Conservation (phyloP, 1,140 invertebrate species). For the Heliconius nattereri region DNA sequence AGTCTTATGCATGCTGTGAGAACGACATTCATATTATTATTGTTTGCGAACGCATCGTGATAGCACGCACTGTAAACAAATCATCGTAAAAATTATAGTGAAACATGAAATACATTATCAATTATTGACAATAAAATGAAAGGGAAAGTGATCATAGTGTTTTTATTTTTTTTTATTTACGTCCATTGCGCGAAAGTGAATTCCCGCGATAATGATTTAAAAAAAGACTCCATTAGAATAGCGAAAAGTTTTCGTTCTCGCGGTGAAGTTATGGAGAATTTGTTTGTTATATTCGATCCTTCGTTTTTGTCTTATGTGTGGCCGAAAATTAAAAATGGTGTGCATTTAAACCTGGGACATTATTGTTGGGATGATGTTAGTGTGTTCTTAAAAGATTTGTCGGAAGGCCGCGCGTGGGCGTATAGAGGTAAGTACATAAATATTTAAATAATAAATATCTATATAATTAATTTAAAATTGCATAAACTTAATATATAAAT, state of each 20-base stretch:
- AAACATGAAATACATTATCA: constrained; percentile 16
- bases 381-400: constrained; percentile 69
- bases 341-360: constrained; percentile 65
- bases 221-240: constrained; percentile 51
- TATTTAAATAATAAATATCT: not conserved
- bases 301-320: constrained; percentile 76
- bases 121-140: constrained; percentile 35
- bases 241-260: constrained; percentile 47
- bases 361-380: constrained; percentile 70
- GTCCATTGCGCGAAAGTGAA: constrained; percentile 40
- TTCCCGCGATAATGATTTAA: constrained; percentile 47
- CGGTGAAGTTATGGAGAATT: constrained; percentile 63
- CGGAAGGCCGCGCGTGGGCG: constrained; percentile 73
- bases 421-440: constrained; percentile 61
- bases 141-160: constrained; percentile 46
- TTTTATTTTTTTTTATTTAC: constrained; percentile 50
- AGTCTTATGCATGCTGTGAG: constrained; percentile 39
- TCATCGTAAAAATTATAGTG: constrained; percentile 23
- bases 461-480: too few relatives aligned
- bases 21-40: constrained; percentile 37
- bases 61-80: constrained; percentile 47
- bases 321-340: constrained; percentile 76
- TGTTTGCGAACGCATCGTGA: constrained; percentile 44
- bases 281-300: constrained; percentile 74
- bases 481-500: too few relatives aligned